Evolutionary conservation across 1,140 invertebrate genomes (phyloP).

Genomic region (Babylonia areolata): DNA sequence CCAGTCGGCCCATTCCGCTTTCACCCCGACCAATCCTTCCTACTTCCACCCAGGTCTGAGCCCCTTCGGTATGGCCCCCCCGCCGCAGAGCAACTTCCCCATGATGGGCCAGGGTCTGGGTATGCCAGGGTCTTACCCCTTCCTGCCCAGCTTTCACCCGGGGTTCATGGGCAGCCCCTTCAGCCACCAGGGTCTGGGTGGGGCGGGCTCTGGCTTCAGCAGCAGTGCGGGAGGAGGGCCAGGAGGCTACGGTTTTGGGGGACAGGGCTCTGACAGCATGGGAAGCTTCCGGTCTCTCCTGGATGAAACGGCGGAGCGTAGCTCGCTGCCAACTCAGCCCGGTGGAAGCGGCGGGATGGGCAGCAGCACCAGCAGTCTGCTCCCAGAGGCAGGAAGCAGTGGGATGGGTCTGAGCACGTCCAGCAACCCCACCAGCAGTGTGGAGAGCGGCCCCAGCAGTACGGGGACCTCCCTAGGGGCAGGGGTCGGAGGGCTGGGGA

Average conservation of each 20-base stretch:
- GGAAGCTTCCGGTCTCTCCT: constrained; percentile 32
- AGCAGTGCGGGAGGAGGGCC: background rate
- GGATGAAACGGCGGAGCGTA: constrained; percentile 21
- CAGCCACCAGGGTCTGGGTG: background rate
- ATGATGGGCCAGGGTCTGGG: constrained; percentile 32
- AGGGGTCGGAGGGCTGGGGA: background rate
- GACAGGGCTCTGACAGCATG: constrained; percentile 19
- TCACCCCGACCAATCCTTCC: constrained; percentile 30
- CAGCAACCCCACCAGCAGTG: background rate
- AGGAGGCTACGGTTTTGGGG: constrained; percentile 11
- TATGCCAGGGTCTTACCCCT: constrained; percentile 29
- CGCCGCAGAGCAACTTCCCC: constrained; percentile 30
- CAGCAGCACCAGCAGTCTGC: too few species aligned
- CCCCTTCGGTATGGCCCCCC: constrained; percentile 19
- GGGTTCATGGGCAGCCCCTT: constrained; percentile 36
- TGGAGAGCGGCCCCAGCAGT: background rate
- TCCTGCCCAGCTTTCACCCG: constrained; percentile 34
- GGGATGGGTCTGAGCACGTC: background rate
- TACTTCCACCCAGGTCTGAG: constrained; percentile 30
- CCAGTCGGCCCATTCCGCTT: constrained; percentile 32
- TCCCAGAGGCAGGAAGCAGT: background rate
- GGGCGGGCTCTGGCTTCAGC: background rate
- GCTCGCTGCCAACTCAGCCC: background rate
- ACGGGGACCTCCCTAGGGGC: background rate
- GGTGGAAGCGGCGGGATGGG: background rate